phyloP scores from a whole-genome alignment of 2,113 vertebrate species.

The Connochaetes taurinus region DNA sequence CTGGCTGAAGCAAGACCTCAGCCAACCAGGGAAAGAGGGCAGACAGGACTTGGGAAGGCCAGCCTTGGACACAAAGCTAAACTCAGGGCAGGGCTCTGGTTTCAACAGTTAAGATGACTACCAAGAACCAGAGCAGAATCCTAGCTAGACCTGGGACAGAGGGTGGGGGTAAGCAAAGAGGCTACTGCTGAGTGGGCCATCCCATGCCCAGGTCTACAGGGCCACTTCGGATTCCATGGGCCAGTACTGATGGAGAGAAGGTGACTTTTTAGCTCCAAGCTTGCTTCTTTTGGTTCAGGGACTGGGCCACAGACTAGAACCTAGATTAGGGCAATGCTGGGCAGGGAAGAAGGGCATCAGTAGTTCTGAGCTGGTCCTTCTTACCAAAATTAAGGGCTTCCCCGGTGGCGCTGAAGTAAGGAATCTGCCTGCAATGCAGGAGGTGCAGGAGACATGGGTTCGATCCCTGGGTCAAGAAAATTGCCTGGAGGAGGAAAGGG shows the following conservation, averaged over 20 bases:
- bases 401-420: neutral
- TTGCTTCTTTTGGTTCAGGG: neutral
- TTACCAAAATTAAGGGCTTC: neutral
- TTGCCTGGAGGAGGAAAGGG: neutral
- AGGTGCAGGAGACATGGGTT: neutral
- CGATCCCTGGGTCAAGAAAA: neutral
- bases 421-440: neutral
- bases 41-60: neutral
- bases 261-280: neutral
- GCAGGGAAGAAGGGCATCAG: neutral
- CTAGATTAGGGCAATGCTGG: neutral
- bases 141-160: neutral
- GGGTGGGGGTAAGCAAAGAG: neutral
- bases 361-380: neutral
- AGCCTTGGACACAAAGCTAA: neutral
- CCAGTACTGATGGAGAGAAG: neutral
- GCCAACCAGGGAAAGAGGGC: neutral
- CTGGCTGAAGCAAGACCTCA: neutral
- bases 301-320: neutral
- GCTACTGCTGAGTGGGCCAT: neutral
- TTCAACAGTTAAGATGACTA: neutral
- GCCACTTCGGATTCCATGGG: neutral
- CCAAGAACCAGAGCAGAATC: neutral
- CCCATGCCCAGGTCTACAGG: neutral
- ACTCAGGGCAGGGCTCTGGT: neutral